Base-by-base conservation (phyloP, 2,888 invertebrate species). In the Drosophila aldrichi region DNA sequence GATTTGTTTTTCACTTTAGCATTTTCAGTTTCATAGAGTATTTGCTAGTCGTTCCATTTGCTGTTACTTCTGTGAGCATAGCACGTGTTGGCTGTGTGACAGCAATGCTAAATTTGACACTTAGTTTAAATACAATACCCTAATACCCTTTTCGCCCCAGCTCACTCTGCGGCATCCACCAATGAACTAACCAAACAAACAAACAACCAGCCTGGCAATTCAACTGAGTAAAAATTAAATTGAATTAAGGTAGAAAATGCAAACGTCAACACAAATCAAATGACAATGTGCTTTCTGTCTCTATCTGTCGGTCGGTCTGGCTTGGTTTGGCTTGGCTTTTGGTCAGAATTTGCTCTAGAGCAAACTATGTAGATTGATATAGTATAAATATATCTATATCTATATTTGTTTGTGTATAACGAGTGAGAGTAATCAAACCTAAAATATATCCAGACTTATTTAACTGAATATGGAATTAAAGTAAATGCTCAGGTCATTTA, bases 261-360 rank as follows among this genome's bases (percentile, higher is more conserved):
- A 88, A 86, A 74, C 87, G 89, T 84, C 84, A 83, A 83, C 84
- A 76, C 79, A 86, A 84, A 88, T 86, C 84, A 83, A 84, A 86
- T 86, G 68, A 86, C 77, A 86, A 78, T 75, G 75, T 86, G 75
- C 78, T 83, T 12, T 12, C 52, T 16, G 52, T 38, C 38, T 25
- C 36, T 51, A 20, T 51, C 38, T 60, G 67, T 59, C 72, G 48
- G 44, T 48, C 46, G 2, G 25, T 58, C 36, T 32, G 32, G 2
- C 10, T 32, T 40, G 18, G 41, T 2, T 18, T 48, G 52, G 36
- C 52, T 38, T n/a, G 38, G 46, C 10, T 34, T 43, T 20, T 48
- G 63, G 46, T 56, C 52, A 62, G 77, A 61, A 43, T 29, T 61
- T 67, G 56, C 12, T 62, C 67, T 68, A 54, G 5, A n/a, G 25